Evolutionary conservation across 2,113 vertebrate species (phyloP).

Genomic region (Oenanthe melanoleuca): DNA sequence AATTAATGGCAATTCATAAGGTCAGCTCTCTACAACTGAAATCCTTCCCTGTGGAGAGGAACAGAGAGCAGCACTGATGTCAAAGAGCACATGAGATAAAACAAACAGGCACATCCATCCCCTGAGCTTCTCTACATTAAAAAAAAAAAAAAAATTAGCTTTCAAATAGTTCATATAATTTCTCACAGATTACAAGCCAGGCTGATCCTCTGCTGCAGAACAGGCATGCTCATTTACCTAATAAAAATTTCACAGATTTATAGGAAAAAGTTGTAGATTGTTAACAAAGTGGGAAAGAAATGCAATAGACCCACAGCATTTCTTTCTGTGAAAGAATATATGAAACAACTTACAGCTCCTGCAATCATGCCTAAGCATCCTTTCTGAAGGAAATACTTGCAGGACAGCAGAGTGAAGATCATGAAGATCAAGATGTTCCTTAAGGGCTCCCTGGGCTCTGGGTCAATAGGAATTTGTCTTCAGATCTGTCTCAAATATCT

Average conservation of each 20-base stretch:
- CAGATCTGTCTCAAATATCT: not conserved
- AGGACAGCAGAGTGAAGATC: not conserved
- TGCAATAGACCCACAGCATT: not conserved
- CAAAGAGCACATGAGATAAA: not conserved
- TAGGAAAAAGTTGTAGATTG: not conserved
- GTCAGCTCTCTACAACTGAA: not conserved
- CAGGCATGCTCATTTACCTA: not conserved
- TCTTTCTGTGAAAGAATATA: not conserved
- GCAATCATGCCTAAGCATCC: not conserved
- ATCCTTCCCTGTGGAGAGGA: not conserved
- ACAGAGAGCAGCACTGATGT: not conserved
- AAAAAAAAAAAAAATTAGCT: not conserved
- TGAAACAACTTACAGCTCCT: rapidly evolving
- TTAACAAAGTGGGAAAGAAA: not conserved
- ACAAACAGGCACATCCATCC: not conserved
- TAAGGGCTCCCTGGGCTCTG: not conserved
- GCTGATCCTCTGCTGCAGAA: not conserved
- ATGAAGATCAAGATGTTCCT: not conserved
- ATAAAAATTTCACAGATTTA: not conserved
- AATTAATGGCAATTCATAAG: not conserved
- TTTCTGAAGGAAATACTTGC: not conserved
- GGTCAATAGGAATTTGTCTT: not conserved
- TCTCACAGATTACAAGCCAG: not conserved
- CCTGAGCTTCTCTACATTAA: not conserved
- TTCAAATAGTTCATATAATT: not conserved